A percentile compares a stretch with the other conserved stretches of the same genome.
These are phyloP conservation scores for Malurus cyaneus DNA, from an alignment of 2,113 vertebrate species.

Conservation along the genomic window DNA sequence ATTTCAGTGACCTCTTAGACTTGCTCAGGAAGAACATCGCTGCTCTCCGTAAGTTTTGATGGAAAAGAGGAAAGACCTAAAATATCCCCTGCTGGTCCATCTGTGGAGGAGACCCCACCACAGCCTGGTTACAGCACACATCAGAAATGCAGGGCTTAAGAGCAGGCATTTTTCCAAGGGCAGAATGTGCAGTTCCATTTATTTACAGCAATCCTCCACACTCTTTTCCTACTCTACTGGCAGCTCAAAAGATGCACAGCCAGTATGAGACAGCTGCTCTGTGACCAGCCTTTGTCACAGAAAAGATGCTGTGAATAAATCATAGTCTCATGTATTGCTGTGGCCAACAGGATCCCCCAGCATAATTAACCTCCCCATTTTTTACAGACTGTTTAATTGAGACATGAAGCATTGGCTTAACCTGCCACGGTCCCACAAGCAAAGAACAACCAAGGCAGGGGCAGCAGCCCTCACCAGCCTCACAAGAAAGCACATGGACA, in stretches of 20 bases:
- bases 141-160: neutral
- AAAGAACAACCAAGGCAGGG: neutral
- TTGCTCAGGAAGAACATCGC: neutral
- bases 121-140: neutral
- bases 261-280: neutral
- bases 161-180: neutral
- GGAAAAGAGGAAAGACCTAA: neutral
- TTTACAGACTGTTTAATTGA: neutral
- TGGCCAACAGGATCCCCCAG: neutral
- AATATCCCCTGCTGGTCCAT: neutral
- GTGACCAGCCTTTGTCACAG: neutral
- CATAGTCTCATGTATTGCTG: neutral
- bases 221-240: neutral
- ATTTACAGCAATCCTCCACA: neutral
- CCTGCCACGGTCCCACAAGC: neutral
- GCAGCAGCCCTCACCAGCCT: neutral
- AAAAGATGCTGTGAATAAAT: neutral
- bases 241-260: neutral
- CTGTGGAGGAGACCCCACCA: neutral
- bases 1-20: neutral
- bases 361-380: neutral
- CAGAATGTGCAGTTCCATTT: neutral
- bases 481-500: neutral
- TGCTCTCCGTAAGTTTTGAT: neutral
- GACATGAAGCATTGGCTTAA: neutral